phyloP scores from a whole-genome alignment of 2,888 invertebrate species.

The Drosophila borborema region DNA sequence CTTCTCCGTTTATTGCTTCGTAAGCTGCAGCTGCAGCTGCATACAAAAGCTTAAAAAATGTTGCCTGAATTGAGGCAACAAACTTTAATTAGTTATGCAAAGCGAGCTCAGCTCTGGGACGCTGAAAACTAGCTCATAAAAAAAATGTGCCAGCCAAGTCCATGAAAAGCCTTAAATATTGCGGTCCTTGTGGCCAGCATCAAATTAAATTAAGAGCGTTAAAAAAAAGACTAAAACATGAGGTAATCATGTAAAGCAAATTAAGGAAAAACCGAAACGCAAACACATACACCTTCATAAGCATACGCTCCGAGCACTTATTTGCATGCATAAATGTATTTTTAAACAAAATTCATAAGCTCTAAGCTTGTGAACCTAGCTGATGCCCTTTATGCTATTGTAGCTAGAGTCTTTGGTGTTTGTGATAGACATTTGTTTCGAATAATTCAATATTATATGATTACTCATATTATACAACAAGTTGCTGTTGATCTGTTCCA shows the following conservation, averaged over 20 bases:
- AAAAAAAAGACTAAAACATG: slow-evolving; percentile 23
- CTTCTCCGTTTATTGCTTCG: slow-evolving; percentile 28
- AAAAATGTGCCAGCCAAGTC: slow-evolving; percentile 37
- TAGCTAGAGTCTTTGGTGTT: no score
- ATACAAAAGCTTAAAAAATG: slow-evolving; percentile 56
- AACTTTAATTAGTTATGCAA: slow-evolving; percentile 80
- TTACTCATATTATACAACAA: no score
- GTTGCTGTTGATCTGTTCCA: no score
- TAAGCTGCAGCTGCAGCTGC: slow-evolving; percentile 14
- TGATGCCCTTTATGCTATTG: background rate
- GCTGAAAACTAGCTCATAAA: slow-evolving; percentile 49
- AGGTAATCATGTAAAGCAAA: slow-evolving; percentile 40
- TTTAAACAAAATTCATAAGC: slow-evolving; percentile 5
- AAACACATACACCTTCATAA: slow-evolving; percentile 10
- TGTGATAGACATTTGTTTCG: background rate
- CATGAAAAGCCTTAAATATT: slow-evolving; percentile 40
- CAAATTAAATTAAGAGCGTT: slow-evolving; percentile 54
- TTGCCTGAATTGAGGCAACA: slow-evolving; percentile 62
- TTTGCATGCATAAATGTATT: slow-evolving; percentile 37
- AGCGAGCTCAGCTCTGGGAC: slow-evolving; percentile 57
- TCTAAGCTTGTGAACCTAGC: background rate
- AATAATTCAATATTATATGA: background rate
- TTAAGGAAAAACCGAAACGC: slow-evolving; percentile 30
- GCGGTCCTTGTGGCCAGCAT: slow-evolving; percentile 33
- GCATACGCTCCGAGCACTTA: slow-evolving; percentile 27